Percentiles rank a stretch among this genome's conserved stretches.
Evolutionary conservation across 2,888 invertebrate genomes (phyloP).

Genomic region (Tridacna crocea): DNA sequence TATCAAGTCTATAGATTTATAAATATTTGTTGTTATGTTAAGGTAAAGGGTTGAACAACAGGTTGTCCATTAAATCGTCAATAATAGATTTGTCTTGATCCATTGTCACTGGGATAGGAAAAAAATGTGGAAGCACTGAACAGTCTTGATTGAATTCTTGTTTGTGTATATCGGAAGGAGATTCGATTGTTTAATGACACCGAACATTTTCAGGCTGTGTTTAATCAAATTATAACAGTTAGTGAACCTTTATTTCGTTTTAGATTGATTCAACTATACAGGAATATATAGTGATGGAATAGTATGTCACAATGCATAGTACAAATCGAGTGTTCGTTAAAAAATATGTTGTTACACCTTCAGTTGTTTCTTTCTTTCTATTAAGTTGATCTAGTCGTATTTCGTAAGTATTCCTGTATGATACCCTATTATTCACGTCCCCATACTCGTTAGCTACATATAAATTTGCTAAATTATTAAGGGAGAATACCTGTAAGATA

Average conservation of each 20-base stretch:
- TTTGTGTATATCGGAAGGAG: neutral
- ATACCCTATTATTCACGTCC: too few species aligned
- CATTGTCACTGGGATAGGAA: neutral
- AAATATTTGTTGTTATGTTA: too few species aligned
- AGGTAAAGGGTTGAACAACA: neutral
- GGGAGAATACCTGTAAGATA: too few species aligned
- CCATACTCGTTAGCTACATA: too few species aligned
- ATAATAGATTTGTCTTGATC: slow-evolving; percentile 8
- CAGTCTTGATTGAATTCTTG: slow-evolving; percentile 15
- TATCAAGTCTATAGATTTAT: too few species aligned
- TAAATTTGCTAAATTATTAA: too few species aligned
- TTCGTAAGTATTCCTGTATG: too few species aligned
- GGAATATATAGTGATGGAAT: neutral
- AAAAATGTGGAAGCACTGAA: neutral
- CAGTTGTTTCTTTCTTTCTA: too few species aligned
- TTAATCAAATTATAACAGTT: neutral
- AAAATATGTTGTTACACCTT: too few species aligned
- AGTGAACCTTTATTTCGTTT: neutral
- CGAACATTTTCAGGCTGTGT: neutral
- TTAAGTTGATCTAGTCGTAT: neutral
- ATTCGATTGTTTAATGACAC: slow-evolving; percentile 10
- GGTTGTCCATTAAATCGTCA: slow-evolving; percentile 12
- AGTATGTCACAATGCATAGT: neutral
- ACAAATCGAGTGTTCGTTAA: neutral
- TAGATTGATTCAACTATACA: neutral